These are phyloP conservation scores for Micromussa lordhowensis DNA, from an alignment of 92 coral and sea anemone species.

Conservation along the genomic window DNA sequence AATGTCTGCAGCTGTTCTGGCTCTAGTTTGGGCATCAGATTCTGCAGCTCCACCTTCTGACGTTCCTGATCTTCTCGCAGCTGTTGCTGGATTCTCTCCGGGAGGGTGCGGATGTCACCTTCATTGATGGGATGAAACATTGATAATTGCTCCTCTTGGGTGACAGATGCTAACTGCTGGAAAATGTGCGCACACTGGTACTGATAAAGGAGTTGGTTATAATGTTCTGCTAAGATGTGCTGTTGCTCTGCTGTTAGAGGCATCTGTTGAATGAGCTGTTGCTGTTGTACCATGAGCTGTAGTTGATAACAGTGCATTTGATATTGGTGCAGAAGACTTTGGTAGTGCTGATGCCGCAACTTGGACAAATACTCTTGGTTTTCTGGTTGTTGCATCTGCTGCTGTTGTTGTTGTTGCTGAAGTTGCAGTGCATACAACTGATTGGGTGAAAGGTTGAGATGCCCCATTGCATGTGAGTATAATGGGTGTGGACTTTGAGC, in stretches of 20 bases:
- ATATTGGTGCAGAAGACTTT: conserved; percentile 53
- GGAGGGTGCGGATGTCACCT: conserved; percentile 36
- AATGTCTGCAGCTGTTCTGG: conserved; percentile 67
- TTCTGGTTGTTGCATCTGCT: conserved; percentile 56
- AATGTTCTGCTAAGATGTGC: conserved; percentile 43
- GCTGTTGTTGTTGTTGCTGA: conserved; percentile 75
- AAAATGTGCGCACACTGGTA: conserved; percentile 64
- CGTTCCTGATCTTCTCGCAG: conserved; percentile 53
- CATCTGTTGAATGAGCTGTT: conserved; percentile 56
- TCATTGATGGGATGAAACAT: conserved; percentile 36
- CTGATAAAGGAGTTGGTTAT: conserved; percentile 65
- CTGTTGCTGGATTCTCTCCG: conserved; percentile 64
- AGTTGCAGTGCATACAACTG: conserved; percentile 73
- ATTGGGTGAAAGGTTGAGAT: conserved; percentile 48
- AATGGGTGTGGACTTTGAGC: conserved; percentile 42
- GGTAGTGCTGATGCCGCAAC: conserved; percentile 63
- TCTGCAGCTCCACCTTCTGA: conserved; percentile 33
- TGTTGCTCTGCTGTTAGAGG: conserved; percentile 66
- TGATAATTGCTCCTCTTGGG: conserved; percentile 46
- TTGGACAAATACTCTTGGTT: conserved; percentile 53
- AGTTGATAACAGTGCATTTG: conserved; percentile 68
- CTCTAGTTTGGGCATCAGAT: conserved; percentile 50
- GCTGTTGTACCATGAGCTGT: conserved; percentile 66
- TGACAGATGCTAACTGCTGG: conserved; percentile 49
- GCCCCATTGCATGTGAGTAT: conserved; percentile 29